phyloP scores from a whole-genome alignment of 2,113 vertebrate genomes.

The Irena cyanogastra region DNA sequence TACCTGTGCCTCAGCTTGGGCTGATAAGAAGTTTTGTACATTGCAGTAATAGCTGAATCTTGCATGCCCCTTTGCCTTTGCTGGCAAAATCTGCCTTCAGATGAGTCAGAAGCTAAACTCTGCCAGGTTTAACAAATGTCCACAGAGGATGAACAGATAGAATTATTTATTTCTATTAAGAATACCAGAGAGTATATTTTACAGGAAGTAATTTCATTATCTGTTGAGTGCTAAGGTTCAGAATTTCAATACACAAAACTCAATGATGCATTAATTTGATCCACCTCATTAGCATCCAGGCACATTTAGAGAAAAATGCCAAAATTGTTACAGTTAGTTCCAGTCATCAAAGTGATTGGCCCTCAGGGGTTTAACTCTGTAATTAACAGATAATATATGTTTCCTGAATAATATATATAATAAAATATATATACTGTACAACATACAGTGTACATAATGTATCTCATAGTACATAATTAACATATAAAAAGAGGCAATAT shows the following conservation, averaged over 20 bases:
- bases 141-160: constrained; percentile 8
- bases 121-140: constrained; percentile 19
- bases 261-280: constrained; percentile 37
- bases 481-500: neutral
- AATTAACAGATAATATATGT: neutral
- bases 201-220: constrained; percentile 41
- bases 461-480: neutral
- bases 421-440: neutral
- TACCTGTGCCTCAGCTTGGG: neutral
- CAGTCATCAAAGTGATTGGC: neutral
- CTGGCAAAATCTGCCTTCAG: constrained; percentile 2
- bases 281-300: constrained; percentile 9
- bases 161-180: constrained; percentile 50
- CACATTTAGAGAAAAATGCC: constrained; percentile 1
- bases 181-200: constrained; percentile 30
- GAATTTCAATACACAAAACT: constrained; percentile 18
- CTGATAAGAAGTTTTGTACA: neutral
- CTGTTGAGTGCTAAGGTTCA: constrained; percentile 14
- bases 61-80: neutral
- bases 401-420: neutral
- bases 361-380: neutral
- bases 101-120: constrained; percentile 16
- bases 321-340: neutral
- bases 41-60: neutral
- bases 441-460: neutral